A percentile compares a stretch with the other conserved stretches of the same genome.
Conservation (phyloP, 2,888 invertebrate genomes). For the Melieria omissa region DNA sequence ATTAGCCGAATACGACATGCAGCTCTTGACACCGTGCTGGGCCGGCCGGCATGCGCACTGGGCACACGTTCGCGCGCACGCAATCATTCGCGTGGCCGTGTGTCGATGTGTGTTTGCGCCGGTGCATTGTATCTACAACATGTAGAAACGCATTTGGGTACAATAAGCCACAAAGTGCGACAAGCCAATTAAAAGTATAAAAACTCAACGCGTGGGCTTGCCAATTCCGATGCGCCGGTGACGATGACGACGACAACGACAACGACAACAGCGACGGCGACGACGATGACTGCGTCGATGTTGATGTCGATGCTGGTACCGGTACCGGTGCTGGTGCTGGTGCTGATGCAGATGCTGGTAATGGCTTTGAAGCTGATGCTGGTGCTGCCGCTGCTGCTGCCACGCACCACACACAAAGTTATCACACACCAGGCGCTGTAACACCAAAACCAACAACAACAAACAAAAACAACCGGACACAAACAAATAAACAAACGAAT, state of each 20-base stretch:
- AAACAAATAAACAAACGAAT: too few relatives aligned
- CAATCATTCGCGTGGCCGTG: not conserved
- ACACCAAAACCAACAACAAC: not conserved
- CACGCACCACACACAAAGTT: not conserved
- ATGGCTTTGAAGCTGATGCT: not conserved
- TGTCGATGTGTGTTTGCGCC: constrained; percentile 11
- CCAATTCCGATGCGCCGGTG: constrained; percentile 40
- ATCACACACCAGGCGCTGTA: not conserved
- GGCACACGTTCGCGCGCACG: constrained; percentile 10
- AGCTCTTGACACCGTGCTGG: constrained; percentile 10
- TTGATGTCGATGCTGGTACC: constrained; percentile 4
- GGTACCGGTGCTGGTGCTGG: too few relatives aligned
- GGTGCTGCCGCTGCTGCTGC: constrained; percentile 13
- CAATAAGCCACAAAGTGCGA: constrained; percentile 53
- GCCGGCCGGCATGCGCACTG: not conserved
- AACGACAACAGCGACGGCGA: constrained; percentile 45
- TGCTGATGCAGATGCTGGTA: too few relatives aligned
- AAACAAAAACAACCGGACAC: too few relatives aligned
- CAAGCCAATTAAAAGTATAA: constrained; percentile 64
- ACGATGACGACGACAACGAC: constrained; percentile 1
- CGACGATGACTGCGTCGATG: constrained; percentile 47
- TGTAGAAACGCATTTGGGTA: constrained; percentile 29
- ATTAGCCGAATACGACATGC: constrained; percentile 51
- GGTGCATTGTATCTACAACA: constrained; percentile 20
- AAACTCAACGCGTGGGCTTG: constrained; percentile 48